phyloP scores from a whole-genome alignment of 2,888 invertebrate species.

The Hipparchia semele region DNA sequence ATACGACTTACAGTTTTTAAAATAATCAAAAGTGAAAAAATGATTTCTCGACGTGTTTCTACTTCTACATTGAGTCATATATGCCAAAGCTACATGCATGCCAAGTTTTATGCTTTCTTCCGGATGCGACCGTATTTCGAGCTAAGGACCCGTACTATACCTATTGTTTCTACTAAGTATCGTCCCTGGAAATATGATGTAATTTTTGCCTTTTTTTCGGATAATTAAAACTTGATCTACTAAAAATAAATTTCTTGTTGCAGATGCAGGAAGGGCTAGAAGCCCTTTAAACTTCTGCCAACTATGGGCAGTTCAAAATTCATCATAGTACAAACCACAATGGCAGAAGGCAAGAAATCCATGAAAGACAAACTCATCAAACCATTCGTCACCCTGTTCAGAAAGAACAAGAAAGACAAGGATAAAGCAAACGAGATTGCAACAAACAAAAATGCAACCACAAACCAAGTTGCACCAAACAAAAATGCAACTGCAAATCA shows the following conservation, averaged over 20 bases:
- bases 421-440: slow-evolving; percentile 48
- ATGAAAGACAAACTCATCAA: slow-evolving; percentile 52
- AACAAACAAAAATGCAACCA: slow-evolving; percentile 25
- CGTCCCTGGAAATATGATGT: too few relatives aligned
- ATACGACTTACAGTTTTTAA: too few relatives aligned
- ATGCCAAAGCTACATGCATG: too few relatives aligned
- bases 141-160: too few relatives aligned
- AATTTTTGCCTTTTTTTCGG: too few relatives aligned
- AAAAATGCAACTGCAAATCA: slow-evolving; percentile 29
- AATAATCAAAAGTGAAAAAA: too few relatives aligned
- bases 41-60: too few relatives aligned
- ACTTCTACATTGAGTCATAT: too few relatives aligned
- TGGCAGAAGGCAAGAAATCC: slow-evolving; percentile 61
- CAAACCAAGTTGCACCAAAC: slow-evolving; percentile 33
- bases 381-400: slow-evolving; percentile 44
- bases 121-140: too few relatives aligned
- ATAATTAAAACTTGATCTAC: too few relatives aligned
- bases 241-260: slow-evolving; percentile 32
- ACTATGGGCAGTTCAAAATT: slow-evolving; percentile 63
- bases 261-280: slow-evolving; percentile 38
- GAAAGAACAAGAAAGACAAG: slow-evolving; percentile 46
- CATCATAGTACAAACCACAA: slow-evolving; percentile 46
- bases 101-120: too few relatives aligned
- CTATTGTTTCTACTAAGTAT: too few relatives aligned
- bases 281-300: slow-evolving; percentile 23